Percentiles rank a stretch among this genome's conserved stretches.
These are phyloP conservation scores for Chrysaora quinquecirrha DNA, from an alignment of 30 jellyfish, hydroid and myxozoan genomes.

Conservation along the genomic window DNA sequence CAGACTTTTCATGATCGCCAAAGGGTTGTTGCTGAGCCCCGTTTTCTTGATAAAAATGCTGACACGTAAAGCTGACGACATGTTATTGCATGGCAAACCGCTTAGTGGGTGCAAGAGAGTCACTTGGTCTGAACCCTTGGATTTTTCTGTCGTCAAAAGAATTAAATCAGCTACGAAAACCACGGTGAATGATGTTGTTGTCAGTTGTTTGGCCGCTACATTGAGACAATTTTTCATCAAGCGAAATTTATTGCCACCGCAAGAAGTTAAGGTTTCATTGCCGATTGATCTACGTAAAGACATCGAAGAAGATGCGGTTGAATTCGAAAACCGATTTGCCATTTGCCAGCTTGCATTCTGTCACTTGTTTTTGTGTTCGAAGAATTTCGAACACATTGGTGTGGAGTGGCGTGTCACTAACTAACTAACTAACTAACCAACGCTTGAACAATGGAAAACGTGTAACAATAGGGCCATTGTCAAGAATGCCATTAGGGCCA, in stretches of 20 bases:
- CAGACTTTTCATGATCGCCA: constrained; percentile 46
- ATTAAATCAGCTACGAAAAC: constrained; percentile 58
- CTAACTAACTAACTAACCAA: too few relatives aligned
- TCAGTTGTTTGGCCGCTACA: constrained; percentile 77
- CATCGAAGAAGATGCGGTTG: constrained; percentile 61
- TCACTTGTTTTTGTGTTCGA: too few relatives aligned
- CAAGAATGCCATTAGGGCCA: too few relatives aligned
- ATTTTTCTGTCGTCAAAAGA: constrained; percentile 51
- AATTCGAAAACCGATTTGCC: constrained; percentile 79
- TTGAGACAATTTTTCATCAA: constrained; percentile 64
- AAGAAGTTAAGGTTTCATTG: constrained; percentile 54
- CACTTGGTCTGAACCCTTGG: constrained; percentile 86
- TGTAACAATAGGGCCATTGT: too few relatives aligned
- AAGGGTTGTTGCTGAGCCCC: constrained; percentile 69
- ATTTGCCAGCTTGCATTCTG: constrained; percentile 49
- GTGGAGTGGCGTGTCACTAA: too few relatives aligned
- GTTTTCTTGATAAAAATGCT: constrained; percentile 45
- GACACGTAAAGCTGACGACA: constrained; percentile 39
- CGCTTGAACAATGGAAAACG: too few relatives aligned
- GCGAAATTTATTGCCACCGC: constrained; percentile 61
- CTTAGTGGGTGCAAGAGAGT: constrained; percentile 67
- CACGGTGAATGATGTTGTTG: constrained; percentile 89
- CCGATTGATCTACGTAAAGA: constrained; percentile 84
- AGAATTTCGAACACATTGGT: too few relatives aligned
- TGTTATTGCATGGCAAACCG: constrained; percentile 61